Percentiles rank a stretch among this genome's conserved stretches.
Conservation (phyloP, 2,888 invertebrate species). For the Polyommatus icarus region DNA sequence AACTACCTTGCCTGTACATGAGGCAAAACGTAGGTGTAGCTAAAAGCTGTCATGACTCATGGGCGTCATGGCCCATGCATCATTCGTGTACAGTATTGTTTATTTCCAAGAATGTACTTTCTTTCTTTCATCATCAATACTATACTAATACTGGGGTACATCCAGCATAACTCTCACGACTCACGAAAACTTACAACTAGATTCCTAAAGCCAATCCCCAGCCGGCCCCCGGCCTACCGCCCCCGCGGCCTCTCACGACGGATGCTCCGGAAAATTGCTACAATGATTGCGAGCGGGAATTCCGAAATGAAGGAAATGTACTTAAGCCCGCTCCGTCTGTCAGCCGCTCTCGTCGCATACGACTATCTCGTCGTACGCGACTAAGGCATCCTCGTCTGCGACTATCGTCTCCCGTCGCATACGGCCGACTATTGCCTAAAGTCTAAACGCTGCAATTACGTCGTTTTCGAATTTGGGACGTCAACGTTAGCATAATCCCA, state of each 20-base stretch:
- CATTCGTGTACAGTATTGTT: no score
- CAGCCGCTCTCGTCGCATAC: conserved; percentile 36
- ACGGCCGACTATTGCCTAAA: conserved; percentile 37
- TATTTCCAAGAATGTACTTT: no score
- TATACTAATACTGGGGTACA: no score
- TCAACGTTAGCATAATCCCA: conserved; percentile 8
- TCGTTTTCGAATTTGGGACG: conserved; percentile 18
- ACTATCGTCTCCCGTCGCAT: conserved; percentile 40
- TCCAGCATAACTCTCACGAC: no score
- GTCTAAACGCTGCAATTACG: conserved; percentile 20
- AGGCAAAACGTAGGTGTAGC: no score
- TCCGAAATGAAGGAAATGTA: conserved; percentile 76
- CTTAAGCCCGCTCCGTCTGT: conserved; percentile 53
- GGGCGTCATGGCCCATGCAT: no score
- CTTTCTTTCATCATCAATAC: no score
- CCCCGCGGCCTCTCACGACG: conserved; percentile 68
- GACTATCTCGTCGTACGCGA: not conserved
- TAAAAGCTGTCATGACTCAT: no score
- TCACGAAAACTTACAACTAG: no score
- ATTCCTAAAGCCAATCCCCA: not conserved
- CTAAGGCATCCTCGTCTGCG: conserved; percentile 30
- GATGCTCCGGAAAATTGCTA: conserved; percentile 79
- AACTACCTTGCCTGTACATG: no score
- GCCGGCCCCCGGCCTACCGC: conserved; percentile 50
- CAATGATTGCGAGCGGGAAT: conserved; percentile 78